These are phyloP conservation scores for Lasioglossum figueresi DNA, from an alignment of 2,888 invertebrate species.

Conservation along the genomic window DNA sequence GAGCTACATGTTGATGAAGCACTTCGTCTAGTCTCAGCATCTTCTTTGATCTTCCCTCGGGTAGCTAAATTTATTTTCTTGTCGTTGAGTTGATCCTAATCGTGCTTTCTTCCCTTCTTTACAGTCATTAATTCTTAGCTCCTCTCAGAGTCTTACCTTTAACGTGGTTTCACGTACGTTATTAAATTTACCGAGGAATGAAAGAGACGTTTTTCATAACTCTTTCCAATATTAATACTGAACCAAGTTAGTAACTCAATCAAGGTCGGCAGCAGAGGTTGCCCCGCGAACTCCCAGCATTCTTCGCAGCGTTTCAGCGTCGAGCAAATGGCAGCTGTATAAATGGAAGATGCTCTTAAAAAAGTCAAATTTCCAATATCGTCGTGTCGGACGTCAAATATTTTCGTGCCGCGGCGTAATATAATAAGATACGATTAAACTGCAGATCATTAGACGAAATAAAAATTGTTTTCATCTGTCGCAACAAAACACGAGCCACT, in stretches of 20 bases:
- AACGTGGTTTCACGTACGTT: no score
- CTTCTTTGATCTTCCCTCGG: neutral
- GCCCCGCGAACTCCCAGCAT: neutral
- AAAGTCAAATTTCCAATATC: constrained; percentile 16
- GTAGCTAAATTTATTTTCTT: no score
- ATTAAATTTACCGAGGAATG: no score
- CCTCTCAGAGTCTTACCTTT: no score
- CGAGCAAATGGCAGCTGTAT: neutral
- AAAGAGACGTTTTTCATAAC: neutral
- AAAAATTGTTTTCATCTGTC: neutral
- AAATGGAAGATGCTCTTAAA: constrained; percentile 15
- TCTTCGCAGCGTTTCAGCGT: neutral
- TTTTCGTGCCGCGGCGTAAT: neutral
- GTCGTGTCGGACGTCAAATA: neutral
- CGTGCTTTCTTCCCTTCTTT: no score
- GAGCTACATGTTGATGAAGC: neutral
- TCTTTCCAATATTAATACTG: neutral
- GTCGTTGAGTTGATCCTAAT: no score
- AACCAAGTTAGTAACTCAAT: neutral
- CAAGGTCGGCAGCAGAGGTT: neutral
- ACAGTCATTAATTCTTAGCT: no score
- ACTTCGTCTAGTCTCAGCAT: neutral
- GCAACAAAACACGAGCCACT: no score
- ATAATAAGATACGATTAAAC: neutral
- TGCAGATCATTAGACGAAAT: neutral